Conservation (phyloP, 2,797 vertebrate species). For the Anguilla obscura region DNA sequence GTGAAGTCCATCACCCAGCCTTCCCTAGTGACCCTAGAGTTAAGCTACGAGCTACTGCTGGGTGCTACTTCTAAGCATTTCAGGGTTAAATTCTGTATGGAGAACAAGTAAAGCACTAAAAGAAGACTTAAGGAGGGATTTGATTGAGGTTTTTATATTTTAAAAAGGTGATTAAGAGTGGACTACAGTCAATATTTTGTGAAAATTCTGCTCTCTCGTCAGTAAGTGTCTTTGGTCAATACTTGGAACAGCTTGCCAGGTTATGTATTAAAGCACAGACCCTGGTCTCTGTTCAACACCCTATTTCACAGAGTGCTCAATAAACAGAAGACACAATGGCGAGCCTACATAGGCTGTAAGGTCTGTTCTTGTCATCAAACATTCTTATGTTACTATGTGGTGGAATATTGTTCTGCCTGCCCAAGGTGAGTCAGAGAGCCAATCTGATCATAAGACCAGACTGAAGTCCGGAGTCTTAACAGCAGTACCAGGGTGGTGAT, state of each 20-base stretch:
- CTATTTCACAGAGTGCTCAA: neutral
- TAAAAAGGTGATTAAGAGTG: neutral
- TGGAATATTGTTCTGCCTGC: neutral
- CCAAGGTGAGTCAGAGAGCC: neutral
- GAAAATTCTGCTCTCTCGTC: neutral
- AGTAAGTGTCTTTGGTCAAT: neutral
- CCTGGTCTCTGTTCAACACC: neutral
- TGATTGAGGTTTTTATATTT: neutral
- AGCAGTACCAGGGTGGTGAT: neutral
- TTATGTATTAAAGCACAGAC: neutral
- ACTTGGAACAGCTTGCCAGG: neutral
- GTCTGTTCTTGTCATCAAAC: neutral
- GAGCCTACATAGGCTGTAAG: neutral
- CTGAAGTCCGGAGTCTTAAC: neutral
- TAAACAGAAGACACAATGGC: neutral
- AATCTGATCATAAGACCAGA: neutral
- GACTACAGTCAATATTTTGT: neutral
- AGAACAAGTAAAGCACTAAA: neutral
- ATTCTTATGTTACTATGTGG: neutral
- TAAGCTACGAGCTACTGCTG: neutral
- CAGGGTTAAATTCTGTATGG: neutral
- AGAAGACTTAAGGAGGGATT: neutral
- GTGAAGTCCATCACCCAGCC: too few relatives aligned
- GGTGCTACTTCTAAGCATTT: neutral
- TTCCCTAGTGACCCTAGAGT: neutral